These are phyloP conservation scores for Leptopilina boulardi DNA, from an alignment of 1,140 invertebrate species.

Conservation along the genomic window DNA sequence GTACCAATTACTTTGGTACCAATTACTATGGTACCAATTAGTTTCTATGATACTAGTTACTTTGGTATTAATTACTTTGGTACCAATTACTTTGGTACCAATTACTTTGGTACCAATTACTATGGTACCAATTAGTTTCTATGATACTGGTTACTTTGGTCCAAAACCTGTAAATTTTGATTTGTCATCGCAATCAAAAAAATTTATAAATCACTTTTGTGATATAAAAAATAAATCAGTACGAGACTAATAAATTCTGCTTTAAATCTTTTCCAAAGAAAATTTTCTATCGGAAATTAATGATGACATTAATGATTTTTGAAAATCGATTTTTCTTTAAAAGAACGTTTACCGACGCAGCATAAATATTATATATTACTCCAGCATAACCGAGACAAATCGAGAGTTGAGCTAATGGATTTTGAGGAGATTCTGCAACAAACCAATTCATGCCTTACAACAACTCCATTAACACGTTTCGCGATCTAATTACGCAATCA, in stretches of 20 bases:
- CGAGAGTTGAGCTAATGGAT: neutral
- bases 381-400: neutral
- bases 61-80: too few relatives aligned
- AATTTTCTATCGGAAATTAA: neutral
- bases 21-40: too few relatives aligned
- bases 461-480: slow-evolving; percentile 26
- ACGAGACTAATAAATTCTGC: too few relatives aligned
- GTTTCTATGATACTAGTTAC: too few relatives aligned
- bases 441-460: slow-evolving; percentile 7
- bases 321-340: slow-evolving; percentile 6
- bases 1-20: too few relatives aligned
- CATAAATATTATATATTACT: neutral
- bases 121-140: too few relatives aligned
- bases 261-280: neutral
- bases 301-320: slow-evolving; percentile 20
- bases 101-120: too few relatives aligned
- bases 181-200: too few relatives aligned
- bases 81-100: too few relatives aligned
- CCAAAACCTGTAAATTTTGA: too few relatives aligned
- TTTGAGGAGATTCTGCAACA: slow-evolving; percentile 20
- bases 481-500: slow-evolving; percentile 20
- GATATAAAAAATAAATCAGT: neutral
- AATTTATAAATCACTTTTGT: slow-evolving; percentile 9
- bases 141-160: too few relatives aligned
- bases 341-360: neutral